A percentile compares a stretch with the other conserved stretches of the same genome.
Conservation (phyloP, 2,113 vertebrate genomes). For the Otolemur garnettii region DNA sequence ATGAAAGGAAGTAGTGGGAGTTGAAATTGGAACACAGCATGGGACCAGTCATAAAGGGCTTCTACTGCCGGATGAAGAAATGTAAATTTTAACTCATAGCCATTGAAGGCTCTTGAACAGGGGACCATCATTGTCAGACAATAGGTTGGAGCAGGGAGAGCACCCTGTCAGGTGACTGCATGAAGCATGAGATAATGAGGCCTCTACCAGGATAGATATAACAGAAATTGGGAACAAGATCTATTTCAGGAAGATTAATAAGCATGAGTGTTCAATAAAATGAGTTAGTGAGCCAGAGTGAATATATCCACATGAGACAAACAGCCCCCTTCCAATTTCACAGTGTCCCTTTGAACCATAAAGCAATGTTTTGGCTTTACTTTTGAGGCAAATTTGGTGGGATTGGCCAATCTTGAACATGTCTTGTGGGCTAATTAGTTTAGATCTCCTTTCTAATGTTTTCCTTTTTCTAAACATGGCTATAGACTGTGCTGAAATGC, state of each 20-base stretch:
- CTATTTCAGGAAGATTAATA: not conserved
- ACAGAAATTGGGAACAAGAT: too few species aligned
- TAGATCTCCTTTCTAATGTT: not conserved
- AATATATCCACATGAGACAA: not conserved
- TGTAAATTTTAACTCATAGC: not conserved
- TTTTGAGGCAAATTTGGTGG: not conserved
- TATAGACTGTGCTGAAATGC: not conserved
- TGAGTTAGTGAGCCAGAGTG: not conserved
- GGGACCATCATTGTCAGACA: not conserved
- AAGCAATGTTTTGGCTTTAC: not conserved
- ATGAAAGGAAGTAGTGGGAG: not conserved
- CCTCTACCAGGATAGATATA: not conserved
- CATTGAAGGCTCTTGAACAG: not conserved
- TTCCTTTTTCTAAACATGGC: not conserved
- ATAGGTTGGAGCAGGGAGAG: not conserved
- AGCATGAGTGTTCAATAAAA: not conserved
- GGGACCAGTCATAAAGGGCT: not conserved
- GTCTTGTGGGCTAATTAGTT: not conserved
- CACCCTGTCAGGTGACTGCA: too few species aligned
- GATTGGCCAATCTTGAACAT: not conserved
- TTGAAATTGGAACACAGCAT: too few species aligned
- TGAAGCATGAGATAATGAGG: not conserved
- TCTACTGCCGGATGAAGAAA: not conserved
- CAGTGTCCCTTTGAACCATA: not conserved
- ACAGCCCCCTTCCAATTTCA: not conserved